Evolutionary conservation across 2,113 vertebrate species (phyloP).

Genomic region (Ophthalmotilapia sp.): DNA sequence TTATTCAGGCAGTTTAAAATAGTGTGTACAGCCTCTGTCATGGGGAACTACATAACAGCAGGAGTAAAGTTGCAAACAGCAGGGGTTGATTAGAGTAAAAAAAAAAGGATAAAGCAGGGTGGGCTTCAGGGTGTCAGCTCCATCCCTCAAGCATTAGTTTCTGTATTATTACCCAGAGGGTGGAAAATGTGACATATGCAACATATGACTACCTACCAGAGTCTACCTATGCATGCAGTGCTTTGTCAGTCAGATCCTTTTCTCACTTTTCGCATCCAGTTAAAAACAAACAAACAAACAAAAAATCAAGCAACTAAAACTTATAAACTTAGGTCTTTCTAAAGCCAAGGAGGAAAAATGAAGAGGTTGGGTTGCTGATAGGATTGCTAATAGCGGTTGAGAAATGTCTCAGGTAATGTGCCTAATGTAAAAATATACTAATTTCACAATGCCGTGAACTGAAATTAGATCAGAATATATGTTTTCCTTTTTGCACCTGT

Average conservation of each 20-base stretch:
- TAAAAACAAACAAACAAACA: background rate
- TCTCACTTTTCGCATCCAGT: background rate
- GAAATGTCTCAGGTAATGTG: background rate
- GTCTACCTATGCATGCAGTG: background rate
- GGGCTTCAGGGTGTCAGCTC: background rate
- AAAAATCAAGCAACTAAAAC: background rate
- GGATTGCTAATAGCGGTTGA: background rate
- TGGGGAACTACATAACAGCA: background rate
- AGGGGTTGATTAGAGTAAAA: background rate
- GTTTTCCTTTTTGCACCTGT: background rate
- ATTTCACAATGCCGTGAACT: background rate
- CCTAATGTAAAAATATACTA: background rate
- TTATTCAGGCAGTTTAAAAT: background rate
- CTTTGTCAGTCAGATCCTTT: background rate
- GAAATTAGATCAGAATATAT: background rate
- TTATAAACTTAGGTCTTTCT: background rate
- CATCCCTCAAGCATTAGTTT: background rate
- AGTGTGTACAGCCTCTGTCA: background rate
- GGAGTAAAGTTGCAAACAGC: background rate
- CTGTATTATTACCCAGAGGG: background rate
- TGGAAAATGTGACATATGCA: background rate
- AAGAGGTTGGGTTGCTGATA: background rate
- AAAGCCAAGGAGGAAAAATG: background rate
- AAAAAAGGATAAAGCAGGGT: background rate
- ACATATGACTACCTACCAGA: background rate